Evolutionary conservation across 2,797 vertebrate species (phyloP), one percentile per base, ranked within the genome.

Genomic region (Macropodus opercularis): DNA sequence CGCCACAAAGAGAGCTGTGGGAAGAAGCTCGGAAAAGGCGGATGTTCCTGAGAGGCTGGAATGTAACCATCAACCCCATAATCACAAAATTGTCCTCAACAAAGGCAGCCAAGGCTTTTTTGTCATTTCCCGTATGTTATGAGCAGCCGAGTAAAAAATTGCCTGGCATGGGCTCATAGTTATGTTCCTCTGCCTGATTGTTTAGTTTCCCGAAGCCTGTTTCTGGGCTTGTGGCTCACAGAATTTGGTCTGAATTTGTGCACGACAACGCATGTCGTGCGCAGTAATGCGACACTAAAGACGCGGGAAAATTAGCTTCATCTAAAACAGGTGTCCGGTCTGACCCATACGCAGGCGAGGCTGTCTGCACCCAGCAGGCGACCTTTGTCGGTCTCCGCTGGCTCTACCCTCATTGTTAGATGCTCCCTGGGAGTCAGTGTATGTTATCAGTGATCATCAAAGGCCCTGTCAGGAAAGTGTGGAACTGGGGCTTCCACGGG

Each of bases 371-470:
- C 34, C 36, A 43, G 52, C 44, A 47, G 61, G 36, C 26, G 71
- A 67, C 72, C 63, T 75, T 46, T 56, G 48, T 54, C 60, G 71
- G 77, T 84, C 77, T 89, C 88, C 70, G 59, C 75, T 85, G 86
- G 90, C 75, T 87, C 59, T 86, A 65, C 72, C 81, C 87, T 83
- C 86, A 78, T 86, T 86, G 87, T 89, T 65, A 59, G 62, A 90
- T 46, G 69, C 87, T 88, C 87, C 89, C 61, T 42, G 46, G 87
- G 87, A 93, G 72, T 80, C 75, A 66, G 50, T 81, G 66, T 87
- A 75, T 2, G 8, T 80, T 92, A 93, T 85, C 87, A 89, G 64
- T 21, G 69, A 89, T 91, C 91, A 93, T 91, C 87, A 94, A 94
- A 94, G 79, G 75, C 72, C 54, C 73, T 89, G 85, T 92, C 80